A percentile compares a stretch with the other conserved stretches of the same genome.
Conservation (phyloP, 2,797 vertebrate species). For the Iguana delicatissima region DNA sequence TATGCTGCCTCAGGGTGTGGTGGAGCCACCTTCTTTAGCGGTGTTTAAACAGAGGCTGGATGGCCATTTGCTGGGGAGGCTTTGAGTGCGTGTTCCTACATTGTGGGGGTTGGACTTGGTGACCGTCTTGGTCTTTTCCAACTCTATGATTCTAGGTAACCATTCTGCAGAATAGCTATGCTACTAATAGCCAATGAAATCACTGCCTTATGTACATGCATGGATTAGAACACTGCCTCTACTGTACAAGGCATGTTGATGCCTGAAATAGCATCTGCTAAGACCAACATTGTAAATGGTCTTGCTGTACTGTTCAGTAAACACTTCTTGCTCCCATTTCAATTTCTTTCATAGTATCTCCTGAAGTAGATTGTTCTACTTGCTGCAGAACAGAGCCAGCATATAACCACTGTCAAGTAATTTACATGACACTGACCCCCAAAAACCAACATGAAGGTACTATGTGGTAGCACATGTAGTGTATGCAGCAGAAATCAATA, state of each 20-base stretch:
- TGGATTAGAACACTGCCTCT: neutral
- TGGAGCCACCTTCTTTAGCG: no score
- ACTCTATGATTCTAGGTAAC: neutral
- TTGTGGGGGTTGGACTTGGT: no score
- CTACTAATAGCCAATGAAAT: neutral
- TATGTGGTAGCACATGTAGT: neutral
- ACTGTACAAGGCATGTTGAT: neutral
- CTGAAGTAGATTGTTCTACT: neutral
- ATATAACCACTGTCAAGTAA: neutral
- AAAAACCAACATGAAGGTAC: neutral
- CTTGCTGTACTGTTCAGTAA: neutral
- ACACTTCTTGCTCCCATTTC: neutral
- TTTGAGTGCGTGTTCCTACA: no score
- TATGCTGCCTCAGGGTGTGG: no score
- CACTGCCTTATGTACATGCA: neutral
- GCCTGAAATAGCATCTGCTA: neutral
- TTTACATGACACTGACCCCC: neutral
- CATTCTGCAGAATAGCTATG: neutral
- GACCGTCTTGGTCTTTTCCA: no score
- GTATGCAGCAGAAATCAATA: no score
- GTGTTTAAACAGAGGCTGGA: no score
- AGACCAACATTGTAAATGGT: neutral
- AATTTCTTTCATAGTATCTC: neutral
- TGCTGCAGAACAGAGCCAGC: neutral
- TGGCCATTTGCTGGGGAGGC: no score